Base-by-base conservation (phyloP, 2,113 vertebrate species). In the Oncorhynchus masou region DNA sequence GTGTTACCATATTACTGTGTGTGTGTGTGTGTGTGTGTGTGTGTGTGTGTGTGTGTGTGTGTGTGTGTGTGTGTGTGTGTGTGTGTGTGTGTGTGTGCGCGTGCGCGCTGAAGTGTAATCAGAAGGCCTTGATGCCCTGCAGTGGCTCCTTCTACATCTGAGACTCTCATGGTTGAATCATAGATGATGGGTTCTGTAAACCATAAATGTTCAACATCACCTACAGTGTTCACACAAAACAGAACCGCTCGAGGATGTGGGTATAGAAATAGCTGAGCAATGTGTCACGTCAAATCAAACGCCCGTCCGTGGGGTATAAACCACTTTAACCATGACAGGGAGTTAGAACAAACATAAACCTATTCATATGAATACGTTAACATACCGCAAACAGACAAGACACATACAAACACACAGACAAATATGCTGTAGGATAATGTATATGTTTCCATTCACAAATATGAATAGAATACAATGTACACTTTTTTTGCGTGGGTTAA, bases 91-190 rank as follows among this genome's bases (percentile, higher is more conserved):
- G 13, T 16, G 2, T 0, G 12, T 16, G 49, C 4, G 60, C 82
- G 78, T 64, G 87, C 80, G 85, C 71, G 77, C 75, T 89, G 83
- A 75, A 86, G 86, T 89, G 89, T 86, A 85, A 90, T 89, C 89
- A 83, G 85, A 88, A 88, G 24, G 84, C 82, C 85, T 77, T 5
- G 57, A 75, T 65, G 82, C 5, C 85, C 91, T 87, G 79, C 86
- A 88, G 88, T 89, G 83, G 87, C 79, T 77, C 85, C 12, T 16
- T 19, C 3, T 54, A 54, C 87, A 88, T 91, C 86, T 86, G 79
- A 79, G 78, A 80, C 88, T 88, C 88, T 84, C 88, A 84, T 59
- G 79, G 74, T 82, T 90, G 85, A 90, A 90, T 92, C 87, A 90
- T 88, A 85, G 84, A 91, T 87, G 88, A 79, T 80, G 77, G 83